phyloP scores from a whole-genome alignment of 2,797 vertebrate genomes.

The Cygnus olor region DNA sequence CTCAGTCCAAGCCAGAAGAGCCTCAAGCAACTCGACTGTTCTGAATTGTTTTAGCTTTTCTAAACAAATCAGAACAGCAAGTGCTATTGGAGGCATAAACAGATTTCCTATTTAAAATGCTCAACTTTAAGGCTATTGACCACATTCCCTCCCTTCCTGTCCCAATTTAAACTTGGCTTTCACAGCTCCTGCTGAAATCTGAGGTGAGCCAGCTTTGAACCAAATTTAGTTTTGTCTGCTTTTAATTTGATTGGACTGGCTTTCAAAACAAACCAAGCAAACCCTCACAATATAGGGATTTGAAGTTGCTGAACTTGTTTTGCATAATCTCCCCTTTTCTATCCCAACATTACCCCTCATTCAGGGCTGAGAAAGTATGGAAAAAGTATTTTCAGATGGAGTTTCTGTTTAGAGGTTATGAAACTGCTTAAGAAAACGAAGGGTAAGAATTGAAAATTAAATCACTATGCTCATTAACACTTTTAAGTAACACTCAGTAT shows the following conservation, averaged over 20 bases:
- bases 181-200: constrained; percentile 57
- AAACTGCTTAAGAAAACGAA: neutral
- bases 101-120: constrained; percentile 73
- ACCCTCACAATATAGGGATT: neutral
- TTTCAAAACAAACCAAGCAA: constrained; percentile 58
- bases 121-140: constrained; percentile 71
- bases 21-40: constrained; percentile 46
- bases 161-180: constrained; percentile 73
- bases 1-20: constrained; percentile 47
- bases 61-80: constrained; percentile 71
- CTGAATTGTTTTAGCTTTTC: constrained; percentile 68
- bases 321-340: neutral
- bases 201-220: constrained; percentile 66
- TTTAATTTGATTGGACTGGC: constrained; percentile 66
- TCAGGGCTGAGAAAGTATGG: neutral
- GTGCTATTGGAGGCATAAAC: constrained; percentile 68
- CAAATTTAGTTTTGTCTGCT: constrained; percentile 69
- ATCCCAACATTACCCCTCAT: neutral
- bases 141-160: constrained; percentile 73
- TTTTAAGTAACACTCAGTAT: neutral
- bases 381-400: neutral
- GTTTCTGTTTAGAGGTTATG: neutral
- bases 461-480: neutral
- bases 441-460: neutral
- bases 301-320: constrained; percentile 23